A percentile compares a stretch with the other conserved stretches of the same genome.
Evolutionary conservation across 1,140 invertebrate genomes (phyloP).

Genomic region (Drosophila trapezifrons): DNA sequence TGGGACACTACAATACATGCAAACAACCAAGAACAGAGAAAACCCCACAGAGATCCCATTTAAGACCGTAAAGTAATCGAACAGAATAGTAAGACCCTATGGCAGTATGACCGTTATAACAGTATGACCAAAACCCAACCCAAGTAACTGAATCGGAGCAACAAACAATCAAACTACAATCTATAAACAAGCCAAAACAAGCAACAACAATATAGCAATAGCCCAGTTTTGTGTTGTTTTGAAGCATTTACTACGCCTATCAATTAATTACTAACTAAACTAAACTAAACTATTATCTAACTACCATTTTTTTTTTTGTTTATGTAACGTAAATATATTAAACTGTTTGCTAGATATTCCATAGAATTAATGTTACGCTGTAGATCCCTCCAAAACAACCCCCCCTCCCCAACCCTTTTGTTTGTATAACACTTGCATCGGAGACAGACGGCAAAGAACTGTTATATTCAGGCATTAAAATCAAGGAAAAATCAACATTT

Average conservation of each 20-base stretch:
- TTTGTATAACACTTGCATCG: conserved; percentile 73
- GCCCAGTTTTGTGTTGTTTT: conserved; percentile 70
- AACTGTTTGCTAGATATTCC: conserved; percentile 41
- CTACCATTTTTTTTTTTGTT: conserved; percentile 44
- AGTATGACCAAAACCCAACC: conserved; percentile 54
- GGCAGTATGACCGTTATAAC: conserved; percentile 29
- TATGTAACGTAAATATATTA: conserved; percentile 50
- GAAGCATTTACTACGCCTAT: conserved; percentile 36
- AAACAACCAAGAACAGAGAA: conserved; percentile 6
- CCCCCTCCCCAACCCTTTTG: conserved; percentile 50
- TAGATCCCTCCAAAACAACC: conserved; percentile 15
- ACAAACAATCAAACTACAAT: conserved; percentile 78
- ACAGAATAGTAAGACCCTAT: conserved; percentile 21
- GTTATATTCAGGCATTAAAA: conserved; percentile 55
- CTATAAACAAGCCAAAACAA: conserved; percentile 49
- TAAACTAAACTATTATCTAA: conserved; percentile 15
- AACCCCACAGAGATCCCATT: conserved; percentile 22
- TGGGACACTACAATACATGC: conserved; percentile 39
- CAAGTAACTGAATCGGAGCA: conserved; percentile 78
- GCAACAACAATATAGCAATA: conserved; percentile 62
- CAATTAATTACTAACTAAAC: conserved; percentile 46
- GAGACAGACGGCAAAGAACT: conserved; percentile 37
- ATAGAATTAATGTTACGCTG: conserved; percentile 45
- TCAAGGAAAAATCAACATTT: conserved; percentile 70
- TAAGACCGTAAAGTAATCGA: conserved; percentile 13